Base-by-base conservation (phyloP, 2,797 vertebrate species). In the Oryzias dopingdopingensis region DNA sequence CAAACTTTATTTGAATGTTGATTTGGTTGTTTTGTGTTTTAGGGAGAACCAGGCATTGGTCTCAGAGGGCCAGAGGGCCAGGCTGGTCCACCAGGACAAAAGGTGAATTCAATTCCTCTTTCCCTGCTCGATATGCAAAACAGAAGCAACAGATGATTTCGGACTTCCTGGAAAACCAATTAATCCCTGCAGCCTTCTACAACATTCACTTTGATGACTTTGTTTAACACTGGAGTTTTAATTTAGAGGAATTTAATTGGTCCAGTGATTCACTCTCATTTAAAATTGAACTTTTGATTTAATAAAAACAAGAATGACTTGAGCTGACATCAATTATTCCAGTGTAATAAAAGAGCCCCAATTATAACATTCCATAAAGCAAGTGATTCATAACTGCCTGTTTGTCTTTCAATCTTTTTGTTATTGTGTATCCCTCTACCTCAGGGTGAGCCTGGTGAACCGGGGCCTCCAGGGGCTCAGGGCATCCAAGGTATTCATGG, bases 11-110 rank as follows among this genome's bases (percentile, higher is more conserved):
- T 1, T 4, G 17, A 5, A 16, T 50, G 24, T 60, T 55, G 22
- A 71, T 16, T 13, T 24, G 22, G 4, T 2, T 67, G 16, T 65
- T 66, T 51, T 74, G 45, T 69, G 43, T 72, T 69, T 80, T 22
- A 96, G 95, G 95, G 95, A 42, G 95, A 96, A 47, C 94, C 95
- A 22, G 95, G 95, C 42, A 89, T 87, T 32, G 95, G 95, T 10
- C 88, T 94, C 81, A 90, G 95, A 78, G 95, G 95, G 6, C 94
- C 94, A 0, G 42, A 82, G 37, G 95, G 95, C 44, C 95, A 95
- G 50, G 92, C 94, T 17, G 95, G 95, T 42, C 77, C 91, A 65
- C 93, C 95, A 4, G 95, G 95, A 54, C 86, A 87, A 8, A 96
- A 96, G 92, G 95, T 95, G 57, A 72, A 23, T 50, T 53, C 32